Evolutionary conservation across 2,113 vertebrate species (phyloP), one percentile per base, ranked within the genome.

Genomic region (Prunella fulvescens): DNA sequence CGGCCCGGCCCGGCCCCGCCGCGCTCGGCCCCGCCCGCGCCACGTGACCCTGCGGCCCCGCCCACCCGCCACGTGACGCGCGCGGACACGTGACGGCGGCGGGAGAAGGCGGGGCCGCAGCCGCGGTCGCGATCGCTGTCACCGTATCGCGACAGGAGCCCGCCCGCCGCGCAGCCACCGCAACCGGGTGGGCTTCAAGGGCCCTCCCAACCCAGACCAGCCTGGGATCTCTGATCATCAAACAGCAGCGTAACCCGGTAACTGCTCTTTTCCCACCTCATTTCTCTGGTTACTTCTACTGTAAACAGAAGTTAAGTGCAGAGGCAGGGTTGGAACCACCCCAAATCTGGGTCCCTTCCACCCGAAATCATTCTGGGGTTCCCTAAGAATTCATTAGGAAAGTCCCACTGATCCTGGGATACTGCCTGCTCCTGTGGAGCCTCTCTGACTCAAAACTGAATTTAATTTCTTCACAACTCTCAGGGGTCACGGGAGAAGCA

Each of bases 171-270:
- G 4, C 11, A 0, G 9, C 11, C 1, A 4, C 1, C 5, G 11
- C 1, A 3, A 3, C 11, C 0, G 0, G 2, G 3, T 0, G 35
- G 2, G 0, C 12, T 14, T 3, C 6, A 2, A 0, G 12, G 23
- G 0, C 13, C 35, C 23, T n/a, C 14, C 60, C 39, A 1, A 4
- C 4, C 39, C 60, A n/a, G 10, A 14, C 2, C 45, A 4, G 14
- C 3, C 16, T 9, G 47, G 2, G 8, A 9, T 20, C 45, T 17
- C 33, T 39, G 15, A 17, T 10, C 60, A 4, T 8, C 50, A 2
- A 12, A 20, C 25, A 29, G 7, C 53, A 18, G 53, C n/a, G 1
- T 0, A 23, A 7, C 4, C 24, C 53, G 0, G 0, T 24, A 39
- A 20, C 51, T 11, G 19, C 6, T 25, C 45, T n/a, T 19, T 24